Base-by-base conservation (phyloP, 1,140 invertebrate genomes). In the Sarcophaga peregrina region DNA sequence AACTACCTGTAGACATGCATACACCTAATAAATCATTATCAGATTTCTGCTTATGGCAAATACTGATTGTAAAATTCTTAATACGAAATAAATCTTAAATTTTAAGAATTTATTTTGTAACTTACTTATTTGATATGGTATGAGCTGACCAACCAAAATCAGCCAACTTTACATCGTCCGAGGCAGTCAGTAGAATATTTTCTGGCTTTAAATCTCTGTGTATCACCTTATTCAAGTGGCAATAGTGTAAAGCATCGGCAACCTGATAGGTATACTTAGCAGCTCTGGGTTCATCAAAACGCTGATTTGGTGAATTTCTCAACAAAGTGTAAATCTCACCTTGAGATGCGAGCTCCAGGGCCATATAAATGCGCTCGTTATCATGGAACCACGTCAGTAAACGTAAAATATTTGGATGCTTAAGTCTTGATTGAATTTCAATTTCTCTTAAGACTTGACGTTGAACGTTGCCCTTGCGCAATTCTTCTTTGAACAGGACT, bases 141-240 rank as follows among this genome's bases (percentile, higher is more conserved):
- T 98, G 97, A 8, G 98, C 96, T 20, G 97, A 98, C 97, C 97
- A 98, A 0, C 97, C 97, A 93, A 98, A 98, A 90, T 98, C 97
- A 54, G 96, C 96, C 80, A 98, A 92, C 91, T 98, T 98, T 0
- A 98, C 91, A 88, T 97, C 94, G 83, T 96, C 96, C 80, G 93
- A 92, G 15, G 92, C 91, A 1, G 94, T 94, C 0, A 98, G 90
- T 13, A 98, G 90, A 17, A 98, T 93, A 91, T 98, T 98, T 89
- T 98, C 96, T 17, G 96, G 96, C 90, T 98, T 98, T 8, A 98
- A 94, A 91, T 97, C 96, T 86, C 97, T 92, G 89, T 98, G 97
- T 85, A 98, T 98, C 0, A 98, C 97, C 87, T 96, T 94, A 85
- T 97, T 95, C 73, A 92, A 91, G 88, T 98, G 97, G 86, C 97